Conservation (phyloP, 2,888 invertebrate genomes). For the Automeris io region DNA sequence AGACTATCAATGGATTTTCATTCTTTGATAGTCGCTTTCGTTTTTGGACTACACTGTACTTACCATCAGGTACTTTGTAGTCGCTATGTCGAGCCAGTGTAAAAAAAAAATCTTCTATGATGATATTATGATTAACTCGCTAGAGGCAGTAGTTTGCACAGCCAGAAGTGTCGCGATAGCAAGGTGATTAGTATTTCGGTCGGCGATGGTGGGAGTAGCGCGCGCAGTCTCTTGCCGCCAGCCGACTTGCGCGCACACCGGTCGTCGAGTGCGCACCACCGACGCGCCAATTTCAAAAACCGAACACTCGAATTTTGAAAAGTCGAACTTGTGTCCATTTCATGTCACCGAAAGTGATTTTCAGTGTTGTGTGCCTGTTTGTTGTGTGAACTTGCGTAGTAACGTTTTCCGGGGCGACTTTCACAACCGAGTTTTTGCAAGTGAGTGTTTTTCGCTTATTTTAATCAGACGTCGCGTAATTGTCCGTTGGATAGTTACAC, state of each 20-base stretch:
- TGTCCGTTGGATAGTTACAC: slow-evolving; percentile 37
- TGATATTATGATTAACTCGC: too few species aligned
- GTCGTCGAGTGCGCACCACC: slow-evolving; percentile 39
- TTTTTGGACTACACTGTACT: too few species aligned
- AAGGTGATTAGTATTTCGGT: slow-evolving; percentile 72
- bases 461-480: slow-evolving; percentile 53
- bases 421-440: slow-evolving; percentile 61
- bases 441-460: slow-evolving; percentile 58
- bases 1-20: too few species aligned
- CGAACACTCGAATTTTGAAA: slow-evolving; percentile 19
- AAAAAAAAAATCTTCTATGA: too few species aligned
- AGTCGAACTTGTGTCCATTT: slow-evolving; percentile 40
- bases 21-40: too few species aligned
- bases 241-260: slow-evolving; percentile 56
- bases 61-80: too few species aligned
- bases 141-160: slow-evolving; percentile 30
- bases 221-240: slow-evolving; percentile 69
- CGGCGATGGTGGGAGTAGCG: slow-evolving; percentile 54
- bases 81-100: too few species aligned
- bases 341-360: slow-evolving; percentile 29
- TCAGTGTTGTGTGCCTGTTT: slow-evolving; percentile 62
- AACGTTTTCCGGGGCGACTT: slow-evolving; percentile 39
- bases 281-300: slow-evolving; percentile 48
- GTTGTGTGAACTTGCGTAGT: slow-evolving; percentile 32
- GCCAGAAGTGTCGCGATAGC: slow-evolving; percentile 58